A percentile compares a stretch with the other conserved stretches of the same genome.
phyloP scores from a whole-genome alignment of 2,113 vertebrate genomes.

The Chaetops frenatus region DNA sequence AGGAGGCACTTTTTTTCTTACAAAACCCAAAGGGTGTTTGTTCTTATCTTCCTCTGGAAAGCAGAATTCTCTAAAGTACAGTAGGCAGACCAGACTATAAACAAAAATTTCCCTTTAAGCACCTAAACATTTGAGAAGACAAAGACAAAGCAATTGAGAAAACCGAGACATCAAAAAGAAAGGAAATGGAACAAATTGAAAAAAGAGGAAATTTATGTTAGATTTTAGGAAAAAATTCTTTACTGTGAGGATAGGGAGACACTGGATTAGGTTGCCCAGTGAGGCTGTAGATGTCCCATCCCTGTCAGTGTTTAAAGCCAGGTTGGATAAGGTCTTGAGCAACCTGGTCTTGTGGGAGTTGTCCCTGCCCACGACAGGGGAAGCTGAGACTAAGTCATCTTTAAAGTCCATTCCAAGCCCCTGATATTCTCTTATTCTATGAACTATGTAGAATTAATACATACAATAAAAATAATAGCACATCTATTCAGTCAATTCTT shows the following conservation, averaged over 20 bases:
- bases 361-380: fast-evolving
- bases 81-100: neutral
- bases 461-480: neutral
- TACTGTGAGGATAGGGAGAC: neutral
- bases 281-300: fast-evolving
- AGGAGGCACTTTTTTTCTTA: neutral
- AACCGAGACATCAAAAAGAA: neutral
- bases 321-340: neutral
- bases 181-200: neutral
- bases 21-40: neutral
- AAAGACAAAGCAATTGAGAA: too few species aligned
- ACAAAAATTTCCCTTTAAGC: neutral
- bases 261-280: neutral
- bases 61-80: neutral
- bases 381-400: neutral
- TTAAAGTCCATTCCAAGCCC: neutral
- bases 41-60: neutral
- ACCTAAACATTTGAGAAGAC: neutral
- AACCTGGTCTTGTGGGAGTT: neutral
- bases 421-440: neutral
- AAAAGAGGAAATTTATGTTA: neutral
- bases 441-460: neutral
- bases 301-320: neutral
- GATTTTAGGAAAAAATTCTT: neutral
- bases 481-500: neutral